These are phyloP conservation scores for Gymnodraco acuticeps DNA, from an alignment of 2,797 vertebrate species.

Conservation along the genomic window DNA sequence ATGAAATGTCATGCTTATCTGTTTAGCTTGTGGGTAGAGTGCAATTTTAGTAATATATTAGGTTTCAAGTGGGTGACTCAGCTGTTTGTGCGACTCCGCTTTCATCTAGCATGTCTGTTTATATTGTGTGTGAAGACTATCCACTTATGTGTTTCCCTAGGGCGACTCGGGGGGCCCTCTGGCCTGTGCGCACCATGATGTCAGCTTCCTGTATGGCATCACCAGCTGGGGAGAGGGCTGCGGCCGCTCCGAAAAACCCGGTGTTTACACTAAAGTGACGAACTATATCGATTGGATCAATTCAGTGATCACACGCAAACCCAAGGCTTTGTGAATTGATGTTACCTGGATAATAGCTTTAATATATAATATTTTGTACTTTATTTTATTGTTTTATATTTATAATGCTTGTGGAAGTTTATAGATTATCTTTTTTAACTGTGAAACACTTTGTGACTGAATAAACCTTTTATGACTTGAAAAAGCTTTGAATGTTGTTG, in stretches of 20 bases:
- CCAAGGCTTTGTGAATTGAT: constrained; percentile 49
- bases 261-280: constrained; percentile 92
- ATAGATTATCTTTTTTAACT: constrained; percentile 55
- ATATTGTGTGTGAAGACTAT: constrained; percentile 28
- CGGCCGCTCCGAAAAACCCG: constrained; percentile 87
- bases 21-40: constrained; percentile 36
- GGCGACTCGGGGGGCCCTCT: constrained; percentile 97
- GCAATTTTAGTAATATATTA: constrained; percentile 16
- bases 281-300: constrained; percentile 94
- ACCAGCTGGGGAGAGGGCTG: constrained; percentile 98
- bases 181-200: constrained; percentile 85
- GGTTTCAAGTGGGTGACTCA: constrained; percentile 56
- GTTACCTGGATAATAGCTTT: constrained; percentile 25
- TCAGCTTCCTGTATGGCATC: constrained; percentile 92
- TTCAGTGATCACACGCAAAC: constrained; percentile 78
- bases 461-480: constrained; percentile 65
- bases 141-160: constrained; percentile 74
- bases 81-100: constrained; percentile 38
- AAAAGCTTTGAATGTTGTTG: constrained; percentile 5
- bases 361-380: constrained; percentile 14
- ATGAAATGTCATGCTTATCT: constrained; percentile 46
- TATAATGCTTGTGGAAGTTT: constrained; percentile 37
- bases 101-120: constrained; percentile 55
- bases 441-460: constrained; percentile 70
- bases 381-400: constrained; percentile 43